Conservation (phyloP, 2,888 invertebrate species). For the Rhopalosiphum nymphaeae region DNA sequence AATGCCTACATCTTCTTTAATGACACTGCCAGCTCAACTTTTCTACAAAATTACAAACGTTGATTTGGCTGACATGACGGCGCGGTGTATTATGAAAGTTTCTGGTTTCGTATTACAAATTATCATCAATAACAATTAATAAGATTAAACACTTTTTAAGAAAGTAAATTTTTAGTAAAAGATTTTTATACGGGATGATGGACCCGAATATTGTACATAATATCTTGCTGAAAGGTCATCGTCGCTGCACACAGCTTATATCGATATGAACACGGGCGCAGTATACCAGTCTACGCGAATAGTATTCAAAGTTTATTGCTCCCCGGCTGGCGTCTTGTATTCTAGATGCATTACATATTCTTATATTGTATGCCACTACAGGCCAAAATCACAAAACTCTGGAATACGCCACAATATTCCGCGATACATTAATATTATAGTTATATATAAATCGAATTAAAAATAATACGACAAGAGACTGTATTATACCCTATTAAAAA, state of each 20-base stretch:
- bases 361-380: neutral
- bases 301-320: constrained; percentile 44
- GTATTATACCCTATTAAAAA: neutral
- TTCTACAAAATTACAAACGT: neutral
- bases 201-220: neutral
- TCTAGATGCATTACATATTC: neutral
- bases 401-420: neutral
- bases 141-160: neutral
- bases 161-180: neutral
- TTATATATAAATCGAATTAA: neutral
- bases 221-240: neutral
- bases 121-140: neutral
- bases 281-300: neutral
- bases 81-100: neutral
- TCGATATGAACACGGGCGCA: neutral
- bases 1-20: neutral
- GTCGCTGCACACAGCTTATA: neutral
- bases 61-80: neutral
- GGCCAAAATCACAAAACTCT: neutral
- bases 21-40: neutral
- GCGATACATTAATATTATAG: neutral
- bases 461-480: neutral
- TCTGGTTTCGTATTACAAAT: neutral
- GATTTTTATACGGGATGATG: neutral
- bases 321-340: neutral